Evolutionary conservation across 1,140 invertebrate genomes (phyloP).

Genomic region (Atta cephalotes): DNA sequence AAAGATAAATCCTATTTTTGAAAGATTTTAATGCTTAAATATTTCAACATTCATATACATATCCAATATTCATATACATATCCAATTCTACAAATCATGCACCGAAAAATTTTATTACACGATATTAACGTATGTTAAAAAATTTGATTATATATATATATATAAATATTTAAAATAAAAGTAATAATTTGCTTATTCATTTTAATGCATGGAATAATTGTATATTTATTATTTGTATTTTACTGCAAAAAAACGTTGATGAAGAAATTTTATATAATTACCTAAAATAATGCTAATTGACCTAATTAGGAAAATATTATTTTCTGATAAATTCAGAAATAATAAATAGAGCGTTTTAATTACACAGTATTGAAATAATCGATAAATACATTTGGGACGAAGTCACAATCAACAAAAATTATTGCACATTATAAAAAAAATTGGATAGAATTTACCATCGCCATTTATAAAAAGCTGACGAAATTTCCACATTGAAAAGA

Average conservation of each 20-base stretch:
- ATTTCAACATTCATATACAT: no score
- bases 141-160: slow-evolving; percentile 9
- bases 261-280: slow-evolving; percentile 25
- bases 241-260: neutral
- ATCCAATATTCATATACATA: no score
- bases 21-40: no score
- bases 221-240: slow-evolving; percentile 9
- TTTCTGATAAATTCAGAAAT: slow-evolving; percentile 31
- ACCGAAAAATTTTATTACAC: neutral
- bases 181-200: slow-evolving; percentile 6
- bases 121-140: neutral
- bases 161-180: slow-evolving; percentile 1
- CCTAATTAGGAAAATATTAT: slow-evolving; percentile 28
- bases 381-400: slow-evolving; percentile 8
- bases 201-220: neutral
- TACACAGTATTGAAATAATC: slow-evolving; percentile 39
- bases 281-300: slow-evolving; percentile 22
- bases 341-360: slow-evolving; percentile 31
- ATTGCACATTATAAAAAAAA: slow-evolving; percentile 35
- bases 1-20: no score
- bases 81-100: no score
- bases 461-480: slow-evolving; percentile 41
- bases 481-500: slow-evolving; percentile 40
- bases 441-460: slow-evolving; percentile 9
- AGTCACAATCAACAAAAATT: slow-evolving; percentile 39